phyloP scores from a whole-genome alignment of 2,113 vertebrate species.

The Toxotes jaculatrix region DNA sequence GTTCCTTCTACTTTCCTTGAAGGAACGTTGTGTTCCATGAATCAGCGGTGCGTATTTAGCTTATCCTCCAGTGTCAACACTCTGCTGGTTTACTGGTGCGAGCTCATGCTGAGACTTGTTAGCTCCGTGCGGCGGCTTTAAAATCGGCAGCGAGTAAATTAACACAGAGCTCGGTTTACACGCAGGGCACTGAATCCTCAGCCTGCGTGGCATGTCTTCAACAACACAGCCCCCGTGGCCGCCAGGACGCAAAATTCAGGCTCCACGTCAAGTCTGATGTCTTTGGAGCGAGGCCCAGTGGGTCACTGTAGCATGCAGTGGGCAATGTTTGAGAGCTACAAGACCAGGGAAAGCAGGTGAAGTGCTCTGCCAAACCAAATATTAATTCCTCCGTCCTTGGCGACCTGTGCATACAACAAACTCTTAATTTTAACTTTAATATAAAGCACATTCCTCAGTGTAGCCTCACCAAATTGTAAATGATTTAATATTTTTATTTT shows the following conservation, averaged over 20 bases:
- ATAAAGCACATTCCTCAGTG: not conserved
- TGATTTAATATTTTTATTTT: too few species aligned
- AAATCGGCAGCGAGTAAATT: not conserved
- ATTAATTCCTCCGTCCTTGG: not conserved
- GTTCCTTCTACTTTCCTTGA: not conserved
- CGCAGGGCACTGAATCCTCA: not conserved
- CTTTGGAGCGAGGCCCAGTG: conserved; percentile 3
- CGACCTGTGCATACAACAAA: not conserved
- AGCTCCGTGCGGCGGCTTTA: conserved; percentile 10
- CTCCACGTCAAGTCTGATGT: not conserved
- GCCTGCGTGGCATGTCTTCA: not conserved
- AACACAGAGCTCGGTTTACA: not conserved
- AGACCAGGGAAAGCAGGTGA: not conserved
- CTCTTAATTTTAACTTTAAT: not conserved
- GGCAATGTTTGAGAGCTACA: not conserved
- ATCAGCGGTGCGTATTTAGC: conserved; percentile 1
- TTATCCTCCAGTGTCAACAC: conserved; percentile 1
- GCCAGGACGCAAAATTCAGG: not conserved
- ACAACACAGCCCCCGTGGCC: conserved; percentile 2
- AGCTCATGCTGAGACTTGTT: conserved; percentile 18
- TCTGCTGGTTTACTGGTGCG: not conserved
- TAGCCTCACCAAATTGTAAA: too few species aligned
- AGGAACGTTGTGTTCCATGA: conserved; percentile 6
- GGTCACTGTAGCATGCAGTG: not conserved
- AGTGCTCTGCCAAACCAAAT: not conserved